A percentile compares a stretch with the other conserved stretches of the same genome.
phyloP scores from a whole-genome alignment of 2,888 invertebrate genomes.

The Drosophila parthenogenetica region DNA sequence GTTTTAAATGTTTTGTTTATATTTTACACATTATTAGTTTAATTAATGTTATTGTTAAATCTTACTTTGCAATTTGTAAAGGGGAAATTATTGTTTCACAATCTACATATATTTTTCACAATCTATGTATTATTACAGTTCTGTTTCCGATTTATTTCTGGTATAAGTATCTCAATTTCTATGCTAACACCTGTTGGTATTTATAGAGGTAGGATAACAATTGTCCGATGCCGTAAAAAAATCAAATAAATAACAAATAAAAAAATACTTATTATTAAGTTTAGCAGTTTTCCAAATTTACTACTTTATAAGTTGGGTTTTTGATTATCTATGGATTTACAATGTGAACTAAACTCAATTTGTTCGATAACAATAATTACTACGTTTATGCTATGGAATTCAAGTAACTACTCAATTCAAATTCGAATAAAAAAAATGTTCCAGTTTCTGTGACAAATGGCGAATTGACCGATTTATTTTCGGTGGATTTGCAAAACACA shows the following conservation, averaged over 20 bases:
- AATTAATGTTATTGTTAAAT: slow-evolving; percentile 52
- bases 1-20: slow-evolving; percentile 15
- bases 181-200: slow-evolving; percentile 72
- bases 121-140: slow-evolving; percentile 57
- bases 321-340: slow-evolving; percentile 16
- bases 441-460: neutral
- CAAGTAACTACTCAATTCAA: neutral
- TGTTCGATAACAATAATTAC: slow-evolving; percentile 14
- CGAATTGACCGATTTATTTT: neutral
- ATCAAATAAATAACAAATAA: slow-evolving; percentile 31
- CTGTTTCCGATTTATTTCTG: slow-evolving; percentile 60
- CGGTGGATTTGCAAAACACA: slow-evolving; percentile 20
- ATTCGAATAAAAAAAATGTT: neutral
- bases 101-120: slow-evolving; percentile 45
- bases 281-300: slow-evolving; percentile 22
- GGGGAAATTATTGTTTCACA: slow-evolving; percentile 74
- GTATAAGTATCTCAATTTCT: slow-evolving; percentile 59
- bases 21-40: slow-evolving; percentile 38
- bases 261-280: slow-evolving; percentile 4
- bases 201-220: slow-evolving; percentile 75
- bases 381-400: slow-evolving; percentile 28
- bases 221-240: slow-evolving; percentile 66
- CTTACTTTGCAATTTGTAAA: slow-evolving; percentile 71
- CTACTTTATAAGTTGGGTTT: slow-evolving; percentile 22
- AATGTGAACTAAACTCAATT: slow-evolving; percentile 14